Evolutionary conservation across 2,113 vertebrate species (phyloP), one percentile per base, ranked within the genome.

Genomic region (Columba janthina): DNA sequence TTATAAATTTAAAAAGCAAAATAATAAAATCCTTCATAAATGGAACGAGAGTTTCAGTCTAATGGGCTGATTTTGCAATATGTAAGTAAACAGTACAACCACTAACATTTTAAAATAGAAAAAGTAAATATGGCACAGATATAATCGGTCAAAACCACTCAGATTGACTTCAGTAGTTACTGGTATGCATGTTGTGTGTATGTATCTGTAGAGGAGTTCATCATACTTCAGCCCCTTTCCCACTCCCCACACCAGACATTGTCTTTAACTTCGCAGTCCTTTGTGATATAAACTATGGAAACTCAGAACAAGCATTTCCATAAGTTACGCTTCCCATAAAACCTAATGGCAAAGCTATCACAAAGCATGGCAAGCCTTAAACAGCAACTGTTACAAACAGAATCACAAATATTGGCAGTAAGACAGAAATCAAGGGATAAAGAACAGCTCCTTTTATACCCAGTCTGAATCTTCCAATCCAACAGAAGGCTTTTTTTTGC

Each of bases 401-500:
- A 32, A 65, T n/a, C 75, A 51, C 42, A 77, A 40, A 22, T 56
- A 80, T 86, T 71, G 65, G 80, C 72, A 84, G 28, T 0, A 50
- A 77, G 72, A 72, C 24, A 60, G 70, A 38, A 81, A 42, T 1
- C 28, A 17, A 62, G 69, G 17, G 32, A 29, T 40, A 60, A 56
- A 57, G 53, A 94, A 26, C 57, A 75, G 54, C 44, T 90, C 66
- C 40, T 2, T 90, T 79, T 22, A 61, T 76, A 65, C 11, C 69
- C 62, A 75, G 24, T 9, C 57, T 72, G 74, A 85, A 53, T 29
- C 73, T 71, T 78, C 70, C 56, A 54, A 15, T 29, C 48, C 10
- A 12, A 88, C 79, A 93, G 75, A 87, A 93, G 75, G 51, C n/a
- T 28, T 76, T 53, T 62, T 62, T 90, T 76, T 76, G 79, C 85